phyloP scores from a whole-genome alignment of 2,113 vertebrate species.

The Cinclus mexicanus region DNA sequence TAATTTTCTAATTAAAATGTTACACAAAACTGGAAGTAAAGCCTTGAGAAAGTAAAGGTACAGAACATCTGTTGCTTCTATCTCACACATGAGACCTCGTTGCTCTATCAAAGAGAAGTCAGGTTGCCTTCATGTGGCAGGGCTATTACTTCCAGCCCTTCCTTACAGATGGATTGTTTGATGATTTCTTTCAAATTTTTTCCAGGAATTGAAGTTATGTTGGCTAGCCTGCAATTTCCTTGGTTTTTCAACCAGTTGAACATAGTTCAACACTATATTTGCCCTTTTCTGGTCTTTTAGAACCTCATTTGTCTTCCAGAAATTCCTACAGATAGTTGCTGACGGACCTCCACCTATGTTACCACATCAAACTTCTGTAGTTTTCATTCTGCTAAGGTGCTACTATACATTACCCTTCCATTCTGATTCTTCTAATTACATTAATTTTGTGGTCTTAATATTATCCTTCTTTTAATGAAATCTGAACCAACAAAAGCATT shows the following conservation, averaged over 20 bases:
- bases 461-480: background rate
- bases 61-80: background rate
- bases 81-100: background rate
- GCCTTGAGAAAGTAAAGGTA: background rate
- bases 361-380: background rate
- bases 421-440: background rate
- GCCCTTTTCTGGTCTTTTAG: background rate
- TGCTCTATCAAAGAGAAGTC: background rate
- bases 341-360: background rate
- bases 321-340: background rate
- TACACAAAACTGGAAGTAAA: background rate
- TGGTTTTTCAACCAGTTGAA: background rate
- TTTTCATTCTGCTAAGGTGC: background rate
- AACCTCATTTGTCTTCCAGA: constrained; percentile 1
- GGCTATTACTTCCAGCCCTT: constrained; percentile 28
- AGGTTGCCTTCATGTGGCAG: background rate
- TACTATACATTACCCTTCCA: background rate
- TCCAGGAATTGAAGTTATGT: constrained; percentile 1
- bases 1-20: constrained; percentile 21
- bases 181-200: background rate
- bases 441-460: background rate
- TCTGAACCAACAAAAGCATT: background rate
- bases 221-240: background rate
- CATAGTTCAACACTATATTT: background rate
- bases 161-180: background rate